Evolutionary conservation across 1,140 invertebrate genomes (phyloP), one percentile per base, ranked within the genome.

Genomic region (Drosophila ironensis): DNA sequence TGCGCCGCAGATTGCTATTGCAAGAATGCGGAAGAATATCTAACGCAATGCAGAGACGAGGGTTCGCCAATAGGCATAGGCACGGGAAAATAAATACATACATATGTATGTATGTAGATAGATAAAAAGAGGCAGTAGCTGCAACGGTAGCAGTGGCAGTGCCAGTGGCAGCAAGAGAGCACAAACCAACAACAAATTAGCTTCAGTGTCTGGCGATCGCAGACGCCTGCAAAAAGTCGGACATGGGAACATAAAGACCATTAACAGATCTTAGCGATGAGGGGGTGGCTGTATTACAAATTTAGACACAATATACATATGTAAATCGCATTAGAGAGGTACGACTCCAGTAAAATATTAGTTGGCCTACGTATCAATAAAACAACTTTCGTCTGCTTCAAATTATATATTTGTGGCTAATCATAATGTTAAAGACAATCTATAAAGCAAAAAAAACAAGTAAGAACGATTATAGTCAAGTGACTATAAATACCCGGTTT

Each of bases 11-110:
- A n/a, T 35, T 25, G 50, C 35, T 42, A 41, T 17, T 68, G 27
- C 24, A 48, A 48, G 69, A 69, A 69, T 68, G 63, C 66, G 63
- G 64, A 69, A 69, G 64, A 68, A 69, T 57, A 44, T 69, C 37
- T 47, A 61, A 63, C 46, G 38, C 46, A 54, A 47, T 30, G 60
- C 46, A 52, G 42, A 33, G 68, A 28, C 24, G 46, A 38, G 19
- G 37, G 30, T 33, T 12, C 30, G n/a, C n/a, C 4, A 33, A 33
- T 33, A 33, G 30, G 30, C 11, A 33, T n/a, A n/a, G n/a, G n/a
- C n/a, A n/a, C n/a, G n/a, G n/a, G n/a, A n/a, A n/a, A n/a, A n/a
- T n/a, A n/a, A n/a, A n/a, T n/a, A n/a, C n/a, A n/a, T n/a, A n/a
- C n/a, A n/a, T n/a, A n/a, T n/a, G n/a, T n/a, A n/a, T n/a, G n/a